Conservation (phyloP, 2,888 invertebrate genomes). For the Apotomis capreana region DNA sequence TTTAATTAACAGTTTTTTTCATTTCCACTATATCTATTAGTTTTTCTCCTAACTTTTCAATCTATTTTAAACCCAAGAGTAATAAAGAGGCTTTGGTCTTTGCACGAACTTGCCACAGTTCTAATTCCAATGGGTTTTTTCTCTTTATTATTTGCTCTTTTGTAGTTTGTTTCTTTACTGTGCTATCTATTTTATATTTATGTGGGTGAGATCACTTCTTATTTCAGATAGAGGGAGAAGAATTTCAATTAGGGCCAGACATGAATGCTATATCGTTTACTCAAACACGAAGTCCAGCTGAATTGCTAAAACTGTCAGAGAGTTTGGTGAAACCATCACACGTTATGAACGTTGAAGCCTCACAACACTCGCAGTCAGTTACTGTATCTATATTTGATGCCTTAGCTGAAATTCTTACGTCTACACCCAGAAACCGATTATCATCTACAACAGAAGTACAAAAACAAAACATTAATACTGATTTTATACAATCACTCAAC, state of each 20-base stretch:
- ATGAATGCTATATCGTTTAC: constrained; percentile 79
- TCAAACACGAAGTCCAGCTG: constrained; percentile 78
- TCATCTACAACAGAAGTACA: constrained; percentile 74
- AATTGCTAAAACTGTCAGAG: constrained; percentile 78
- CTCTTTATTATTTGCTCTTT: constrained; percentile 33
- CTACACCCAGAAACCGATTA: constrained; percentile 75
- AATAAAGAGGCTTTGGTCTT: constrained; percentile 82
- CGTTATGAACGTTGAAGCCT: constrained; percentile 82
- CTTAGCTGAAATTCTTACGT: constrained; percentile 83
- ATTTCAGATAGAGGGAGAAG: constrained; percentile 84
- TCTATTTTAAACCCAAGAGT: constrained; percentile 62
- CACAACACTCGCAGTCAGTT: constrained; percentile 82
- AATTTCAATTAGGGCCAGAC: constrained; percentile 80
- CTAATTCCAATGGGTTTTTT: constrained; percentile 12
- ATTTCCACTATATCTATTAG: constrained; percentile 51
- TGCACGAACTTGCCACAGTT: constrained; percentile 61
- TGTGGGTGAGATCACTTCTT: constrained; percentile 82
- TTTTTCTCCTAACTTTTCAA: constrained; percentile 49
- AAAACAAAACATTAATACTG: constrained; percentile 67
- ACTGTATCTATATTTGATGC: constrained; percentile 84
- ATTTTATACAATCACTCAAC: constrained; percentile 72
- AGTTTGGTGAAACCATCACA: constrained; percentile 76
- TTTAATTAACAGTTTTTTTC: constrained; percentile 59
- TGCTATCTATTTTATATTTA: constrained; percentile 67
- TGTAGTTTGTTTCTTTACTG: constrained; percentile 48